phyloP scores from a whole-genome alignment of 2,888 invertebrate genomes.

The Notodonta ziczac region DNA sequence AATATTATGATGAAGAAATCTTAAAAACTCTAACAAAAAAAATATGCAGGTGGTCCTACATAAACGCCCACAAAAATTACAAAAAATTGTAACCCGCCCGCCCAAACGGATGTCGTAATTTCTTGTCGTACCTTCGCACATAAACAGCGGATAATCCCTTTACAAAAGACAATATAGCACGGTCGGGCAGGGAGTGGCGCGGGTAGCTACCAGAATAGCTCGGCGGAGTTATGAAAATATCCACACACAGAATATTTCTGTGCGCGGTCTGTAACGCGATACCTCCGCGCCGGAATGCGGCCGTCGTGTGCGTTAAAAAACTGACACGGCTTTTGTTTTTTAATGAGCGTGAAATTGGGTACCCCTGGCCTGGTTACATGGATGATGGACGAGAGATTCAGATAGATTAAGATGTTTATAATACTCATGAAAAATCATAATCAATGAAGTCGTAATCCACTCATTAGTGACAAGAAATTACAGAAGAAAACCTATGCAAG shows the following conservation, averaged over 20 bases:
- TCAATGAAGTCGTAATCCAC: too few species aligned
- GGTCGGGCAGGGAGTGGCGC: not conserved
- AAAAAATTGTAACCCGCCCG: not conserved
- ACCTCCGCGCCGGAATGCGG: constrained; percentile 13
- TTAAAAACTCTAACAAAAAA: not conserved
- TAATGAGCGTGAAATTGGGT: constrained; percentile 2
- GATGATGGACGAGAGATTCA: not conserved
- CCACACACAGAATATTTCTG: constrained; percentile 12
- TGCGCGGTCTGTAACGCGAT: constrained; percentile 12
- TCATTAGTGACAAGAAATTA: too few species aligned
- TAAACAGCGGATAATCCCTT: constrained; percentile 4
- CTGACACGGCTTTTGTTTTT: constrained; percentile 4
- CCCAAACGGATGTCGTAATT: constrained; percentile 2
- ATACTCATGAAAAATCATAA: too few species aligned
- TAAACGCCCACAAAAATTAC: not conserved
- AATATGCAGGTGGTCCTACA: not conserved
- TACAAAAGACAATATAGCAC: constrained; percentile 5
- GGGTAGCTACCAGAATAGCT: constrained; percentile 9
- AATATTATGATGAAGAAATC: not conserved
- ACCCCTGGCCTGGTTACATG: not conserved
- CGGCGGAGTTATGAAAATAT: constrained; percentile 16
- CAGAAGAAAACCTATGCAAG: too few species aligned
- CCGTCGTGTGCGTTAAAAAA: constrained; percentile 1
- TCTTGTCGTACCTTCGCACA: constrained; percentile 1
- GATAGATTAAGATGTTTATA: not conserved